Percentiles rank a stretch among this genome's conserved stretches.
Evolutionary conservation across 1,140 invertebrate genomes (phyloP).

Genomic region (Drosophila mayri): DNA sequence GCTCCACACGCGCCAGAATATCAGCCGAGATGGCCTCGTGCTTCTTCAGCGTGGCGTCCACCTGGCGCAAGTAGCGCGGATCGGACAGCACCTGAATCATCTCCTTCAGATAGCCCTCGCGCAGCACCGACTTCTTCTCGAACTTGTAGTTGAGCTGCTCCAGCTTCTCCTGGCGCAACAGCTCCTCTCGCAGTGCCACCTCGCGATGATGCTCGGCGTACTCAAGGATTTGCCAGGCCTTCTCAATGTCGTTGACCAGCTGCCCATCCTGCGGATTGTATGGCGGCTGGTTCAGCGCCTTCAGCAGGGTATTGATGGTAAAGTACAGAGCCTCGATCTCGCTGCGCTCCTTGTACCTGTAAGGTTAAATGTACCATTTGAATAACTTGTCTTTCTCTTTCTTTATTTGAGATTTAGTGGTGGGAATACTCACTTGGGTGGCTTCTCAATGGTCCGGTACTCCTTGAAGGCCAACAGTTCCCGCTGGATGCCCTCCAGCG

Average conservation of each 20-base stretch:
- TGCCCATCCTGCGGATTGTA: conserved; percentile 97
- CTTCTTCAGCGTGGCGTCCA: conserved; percentile 99
- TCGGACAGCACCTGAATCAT: conserved; percentile 98
- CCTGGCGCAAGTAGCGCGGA: conserved; percentile 95
- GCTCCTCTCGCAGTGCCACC: conserved; percentile 95
- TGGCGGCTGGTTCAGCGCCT: conserved; percentile 95
- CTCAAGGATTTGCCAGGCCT: conserved; percentile 96
- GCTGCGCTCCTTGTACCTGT: conserved; percentile 96
- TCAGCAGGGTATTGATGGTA: conserved; percentile 97
- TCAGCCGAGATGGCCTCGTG: conserved; percentile 99
- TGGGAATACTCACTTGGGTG: conserved; percentile 92
- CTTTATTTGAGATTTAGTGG: neutral
- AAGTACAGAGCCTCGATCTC: conserved; percentile 99
- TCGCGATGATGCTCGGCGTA: conserved; percentile 97
- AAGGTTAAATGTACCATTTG: conserved; percentile 1
- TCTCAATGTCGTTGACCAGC: conserved; percentile 96
- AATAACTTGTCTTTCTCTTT: neutral
- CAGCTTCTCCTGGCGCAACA: conserved; percentile 96
- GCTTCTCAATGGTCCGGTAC: conserved; percentile 98
- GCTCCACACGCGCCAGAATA: conserved; percentile 96
- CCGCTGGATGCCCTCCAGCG: conserved; percentile 96
- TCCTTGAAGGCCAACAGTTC: conserved; percentile 96
- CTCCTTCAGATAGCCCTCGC: conserved; percentile 96
- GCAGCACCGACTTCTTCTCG: conserved; percentile 90
- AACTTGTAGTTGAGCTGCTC: conserved; percentile 98